Conservation (phyloP, 2,888 invertebrate genomes). For the Eucera pruinosa region DNA sequence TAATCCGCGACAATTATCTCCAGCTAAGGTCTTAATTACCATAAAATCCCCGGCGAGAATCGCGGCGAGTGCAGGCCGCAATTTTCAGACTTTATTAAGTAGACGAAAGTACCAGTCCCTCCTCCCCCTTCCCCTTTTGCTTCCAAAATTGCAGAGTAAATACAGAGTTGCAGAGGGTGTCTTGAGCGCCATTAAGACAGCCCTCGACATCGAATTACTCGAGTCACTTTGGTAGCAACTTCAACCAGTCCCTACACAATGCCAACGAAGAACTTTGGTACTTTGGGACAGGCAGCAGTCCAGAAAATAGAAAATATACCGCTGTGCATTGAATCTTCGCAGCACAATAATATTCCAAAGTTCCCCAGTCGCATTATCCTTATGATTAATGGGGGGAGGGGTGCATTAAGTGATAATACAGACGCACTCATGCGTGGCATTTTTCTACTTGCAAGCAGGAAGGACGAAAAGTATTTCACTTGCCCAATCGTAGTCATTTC, state of each 20-base stretch:
- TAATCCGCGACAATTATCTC: not conserved
- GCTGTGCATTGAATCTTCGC: not conserved
- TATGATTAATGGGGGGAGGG: not conserved
- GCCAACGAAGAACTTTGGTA: not conserved
- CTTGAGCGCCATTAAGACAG: not conserved
- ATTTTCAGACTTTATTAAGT: not conserved
- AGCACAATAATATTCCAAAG: not conserved
- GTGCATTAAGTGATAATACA: too few species aligned
- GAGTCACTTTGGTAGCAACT: constrained; percentile 14
- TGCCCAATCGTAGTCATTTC: too few species aligned
- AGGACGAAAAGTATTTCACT: too few species aligned
- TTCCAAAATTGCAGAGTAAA: not conserved
- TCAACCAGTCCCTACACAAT: not conserved
- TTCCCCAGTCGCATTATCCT: not conserved
- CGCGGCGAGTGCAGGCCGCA: not conserved
- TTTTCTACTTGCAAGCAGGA: too few species aligned
- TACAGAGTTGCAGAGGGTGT: not conserved
- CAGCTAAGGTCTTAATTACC: not conserved
- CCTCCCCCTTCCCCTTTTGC: not conserved
- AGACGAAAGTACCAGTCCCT: not conserved
- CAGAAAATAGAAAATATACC: not conserved
- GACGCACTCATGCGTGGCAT: too few species aligned
- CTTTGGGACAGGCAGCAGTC: not conserved
- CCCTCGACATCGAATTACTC: not conserved
- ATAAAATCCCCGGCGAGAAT: not conserved